Percentiles rank a stretch among this genome's conserved stretches.
Conservation (phyloP, 1,140 invertebrate species). For the Parasteatoda tepidariorum region DNA sequence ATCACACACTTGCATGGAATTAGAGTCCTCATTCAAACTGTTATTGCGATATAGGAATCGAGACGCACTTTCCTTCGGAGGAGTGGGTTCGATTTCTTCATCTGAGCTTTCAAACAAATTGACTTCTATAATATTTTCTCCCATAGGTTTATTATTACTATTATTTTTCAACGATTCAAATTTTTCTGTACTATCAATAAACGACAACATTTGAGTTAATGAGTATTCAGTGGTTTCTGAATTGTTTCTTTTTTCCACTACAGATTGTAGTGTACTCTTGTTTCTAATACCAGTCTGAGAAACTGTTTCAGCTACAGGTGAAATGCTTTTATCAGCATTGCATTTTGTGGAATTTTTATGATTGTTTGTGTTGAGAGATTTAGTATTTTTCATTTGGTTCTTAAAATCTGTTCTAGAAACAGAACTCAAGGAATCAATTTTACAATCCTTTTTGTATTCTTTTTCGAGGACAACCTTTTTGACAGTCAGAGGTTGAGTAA, state of each 20-base stretch:
- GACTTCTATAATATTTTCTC: neutral
- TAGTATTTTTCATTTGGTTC: neutral
- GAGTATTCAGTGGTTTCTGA: slow-evolving; percentile 16
- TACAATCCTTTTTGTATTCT: neutral
- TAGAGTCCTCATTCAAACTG: slow-evolving; percentile 16
- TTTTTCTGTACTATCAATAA: slow-evolving; percentile 17
- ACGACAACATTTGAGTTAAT: slow-evolving; percentile 35
- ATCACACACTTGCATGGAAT: neutral
- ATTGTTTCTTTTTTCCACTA: neutral
- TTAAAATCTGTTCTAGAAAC: neutral
- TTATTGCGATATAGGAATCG: slow-evolving; percentile 21
- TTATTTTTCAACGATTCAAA: neutral
- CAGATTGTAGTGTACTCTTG: neutral
- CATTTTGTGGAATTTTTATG: neutral
- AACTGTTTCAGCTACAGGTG: neutral
- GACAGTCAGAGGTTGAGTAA: slow-evolving; percentile 4
- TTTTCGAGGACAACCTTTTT: slow-evolving; percentile 36
- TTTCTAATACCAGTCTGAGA: too few species aligned
- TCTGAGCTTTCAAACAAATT: slow-evolving; percentile 12
- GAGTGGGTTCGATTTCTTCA: slow-evolving; percentile 39
- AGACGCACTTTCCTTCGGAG: slow-evolving; percentile 17
- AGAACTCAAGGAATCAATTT: neutral
- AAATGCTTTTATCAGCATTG: too few species aligned
- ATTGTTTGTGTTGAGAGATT: neutral
- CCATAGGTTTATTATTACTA: neutral